Evolutionary conservation across 1,140 invertebrate genomes (phyloP), one percentile per base, ranked within the genome.

Genomic region (Akabosia matsudoensis): DNA sequence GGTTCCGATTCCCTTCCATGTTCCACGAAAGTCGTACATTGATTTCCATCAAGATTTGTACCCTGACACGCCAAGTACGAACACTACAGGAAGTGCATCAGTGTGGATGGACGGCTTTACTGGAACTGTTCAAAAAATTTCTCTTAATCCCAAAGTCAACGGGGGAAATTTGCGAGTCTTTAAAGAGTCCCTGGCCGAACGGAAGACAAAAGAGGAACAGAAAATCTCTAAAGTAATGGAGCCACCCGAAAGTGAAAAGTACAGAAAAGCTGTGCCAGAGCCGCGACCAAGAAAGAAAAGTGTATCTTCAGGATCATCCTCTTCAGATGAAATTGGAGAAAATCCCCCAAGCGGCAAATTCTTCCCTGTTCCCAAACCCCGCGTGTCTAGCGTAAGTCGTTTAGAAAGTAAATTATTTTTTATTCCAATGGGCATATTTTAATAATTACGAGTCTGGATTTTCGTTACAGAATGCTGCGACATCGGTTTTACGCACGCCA

Each of bases 1-100:
- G 26, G 91, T 96, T 83, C 94, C 94, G 7, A 92, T 96, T 61
- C 95, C 94, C 85, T 97, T 96, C 84, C 94, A 97, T 86, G 95
- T 97, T 74, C 95, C 95, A 52, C 88, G 96, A 83, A 97, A 97
- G 92, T 91, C 92, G n/a, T 96, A 95, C 84, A 88, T 93, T 82
- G 95, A 97, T 79, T 98, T 95, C 84, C 95, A 97, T 86, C 89
- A 91, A 4, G 95, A 98, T 84, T 85, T 98, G 71, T 98, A 93
- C 86, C 95, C 95, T 0, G 93, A 96, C 52, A 97, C 95, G 13
- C 84, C 86, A 51, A 92, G 92, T 31, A 90, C 88, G 37, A 88
- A 91, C 76, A 91, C 94, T 0, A 90, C 91, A 74, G 86, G 95
- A 78, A 90, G 89, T 56, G 90, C 92, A 24, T 85, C 88, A 56